These are phyloP conservation scores for Loripinus fragilis DNA, from an alignment of 2,888 invertebrate genomes.

Conservation along the genomic window DNA sequence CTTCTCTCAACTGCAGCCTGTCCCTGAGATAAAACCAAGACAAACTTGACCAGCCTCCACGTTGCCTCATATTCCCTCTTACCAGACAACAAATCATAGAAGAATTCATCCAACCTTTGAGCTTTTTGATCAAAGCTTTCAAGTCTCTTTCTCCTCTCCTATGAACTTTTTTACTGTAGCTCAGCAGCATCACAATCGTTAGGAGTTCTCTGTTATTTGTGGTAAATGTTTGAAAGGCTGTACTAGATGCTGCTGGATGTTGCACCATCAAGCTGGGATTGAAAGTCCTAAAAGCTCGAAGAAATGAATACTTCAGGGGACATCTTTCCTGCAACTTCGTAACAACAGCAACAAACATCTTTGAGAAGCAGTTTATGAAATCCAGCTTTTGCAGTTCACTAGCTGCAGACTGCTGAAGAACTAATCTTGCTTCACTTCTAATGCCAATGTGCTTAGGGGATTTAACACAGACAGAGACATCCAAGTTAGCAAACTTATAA, in stretches of 20 bases:
- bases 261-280: not conserved
- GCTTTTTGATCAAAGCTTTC: not conserved
- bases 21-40: slow-evolving; percentile 10
- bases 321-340: slow-evolving; percentile 12
- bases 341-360: slow-evolving; percentile 16
- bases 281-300: slow-evolving; percentile 7
- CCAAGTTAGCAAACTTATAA: slow-evolving; percentile 17
- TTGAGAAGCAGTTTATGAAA: not conserved
- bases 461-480: slow-evolving; percentile 4
- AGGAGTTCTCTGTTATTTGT: slow-evolving; percentile 10
- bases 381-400: slow-evolving; percentile 6
- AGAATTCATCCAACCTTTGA: slow-evolving; percentile 10
- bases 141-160: not conserved
- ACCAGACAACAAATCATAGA: slow-evolving; percentile 4
- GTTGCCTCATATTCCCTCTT: not conserved
- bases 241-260: not conserved
- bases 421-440: slow-evolving; percentile 1
- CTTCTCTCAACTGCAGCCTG: slow-evolving; percentile 9
- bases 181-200: slow-evolving; percentile 15
- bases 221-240: not conserved
- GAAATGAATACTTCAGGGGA: slow-evolving; percentile 16
- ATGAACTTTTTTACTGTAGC: slow-evolving; percentile 7
- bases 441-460: slow-evolving; percentile 1
- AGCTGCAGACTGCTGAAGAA: slow-evolving; percentile 8
- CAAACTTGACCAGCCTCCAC: not conserved